phyloP scores from a whole-genome alignment of 2,888 invertebrate genomes.

The Apamea anceps region DNA sequence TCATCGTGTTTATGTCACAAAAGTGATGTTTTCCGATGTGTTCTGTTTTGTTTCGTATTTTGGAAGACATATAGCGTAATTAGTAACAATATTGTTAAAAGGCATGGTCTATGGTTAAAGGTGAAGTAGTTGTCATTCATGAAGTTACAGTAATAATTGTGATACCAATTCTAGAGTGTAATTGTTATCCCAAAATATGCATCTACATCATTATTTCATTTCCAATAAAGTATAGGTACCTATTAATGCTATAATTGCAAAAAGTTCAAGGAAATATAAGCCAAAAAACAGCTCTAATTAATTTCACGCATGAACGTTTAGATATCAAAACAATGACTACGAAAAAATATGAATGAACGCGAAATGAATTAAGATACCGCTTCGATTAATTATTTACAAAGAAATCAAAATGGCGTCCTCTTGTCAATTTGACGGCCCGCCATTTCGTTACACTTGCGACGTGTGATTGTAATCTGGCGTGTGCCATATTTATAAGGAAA shows the following conservation, averaged over 20 bases:
- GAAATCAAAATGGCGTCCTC: constrained; percentile 58
- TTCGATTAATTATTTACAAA: constrained; percentile 28
- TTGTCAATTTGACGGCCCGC: constrained; percentile 65
- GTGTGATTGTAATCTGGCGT: constrained; percentile 58
- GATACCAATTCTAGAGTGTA: not conserved
- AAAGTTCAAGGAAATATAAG: not conserved
- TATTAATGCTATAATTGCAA: not conserved
- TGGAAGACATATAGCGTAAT: constrained; percentile 3
- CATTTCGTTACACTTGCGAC: constrained; percentile 51
- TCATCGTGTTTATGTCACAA: constrained; percentile 22
- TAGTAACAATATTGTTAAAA: not conserved
- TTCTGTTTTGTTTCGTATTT: not conserved
- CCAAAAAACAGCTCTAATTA: not conserved
- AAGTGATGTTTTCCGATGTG: constrained; percentile 5
- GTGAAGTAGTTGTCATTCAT: not conserved
- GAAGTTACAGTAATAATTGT: not conserved
- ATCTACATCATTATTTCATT: not conserved
- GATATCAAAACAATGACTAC: constrained; percentile 29
- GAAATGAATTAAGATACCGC: constrained; percentile 26
- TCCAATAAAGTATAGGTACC: not conserved
- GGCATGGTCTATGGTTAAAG: not conserved
- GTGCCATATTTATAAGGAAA: constrained; percentile 45
- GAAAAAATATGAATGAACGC: constrained; percentile 29
- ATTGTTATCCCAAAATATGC: not conserved
- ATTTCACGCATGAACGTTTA: not conserved